Evolutionary conservation across 2,888 invertebrate genomes (phyloP).

Genomic region (Icerya purchasi): DNA sequence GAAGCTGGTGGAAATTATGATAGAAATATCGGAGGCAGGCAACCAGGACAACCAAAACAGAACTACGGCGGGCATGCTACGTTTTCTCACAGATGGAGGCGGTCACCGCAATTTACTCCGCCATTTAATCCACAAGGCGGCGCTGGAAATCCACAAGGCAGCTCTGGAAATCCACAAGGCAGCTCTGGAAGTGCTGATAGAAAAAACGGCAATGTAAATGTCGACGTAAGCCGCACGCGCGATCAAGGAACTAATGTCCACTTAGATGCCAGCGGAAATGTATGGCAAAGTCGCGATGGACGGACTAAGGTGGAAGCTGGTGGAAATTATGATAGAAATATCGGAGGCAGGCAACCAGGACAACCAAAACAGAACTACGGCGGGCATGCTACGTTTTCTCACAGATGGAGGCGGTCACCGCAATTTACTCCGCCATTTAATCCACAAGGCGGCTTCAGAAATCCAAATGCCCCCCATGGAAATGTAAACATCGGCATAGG

Average conservation of each 20-base stretch:
- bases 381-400: not conserved
- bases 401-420: not conserved
- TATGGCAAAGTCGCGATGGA: not conserved
- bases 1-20: too few relatives aligned
- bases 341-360: not conserved
- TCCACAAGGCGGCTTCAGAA: too few relatives aligned
- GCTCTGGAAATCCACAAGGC: too few relatives aligned
- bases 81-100: too few relatives aligned
- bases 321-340: not conserved
- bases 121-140: too few relatives aligned
- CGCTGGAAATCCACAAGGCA: too few relatives aligned
- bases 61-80: too few relatives aligned
- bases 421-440: not conserved
- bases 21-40: too few relatives aligned
- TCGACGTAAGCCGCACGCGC: not conserved
- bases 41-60: too few relatives aligned
- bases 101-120: too few relatives aligned
- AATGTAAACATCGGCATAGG: not conserved
- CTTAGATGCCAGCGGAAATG: not conserved
- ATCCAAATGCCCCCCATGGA: not conserved
- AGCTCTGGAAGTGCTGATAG: too few relatives aligned
- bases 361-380: not conserved
- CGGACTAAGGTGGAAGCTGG: not conserved
- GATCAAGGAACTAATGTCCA: not conserved
- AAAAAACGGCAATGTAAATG: not conserved